Evolutionary conservation across 2,113 vertebrate species (phyloP), one percentile per base, ranked within the genome.

Genomic region (Nestor notabilis): DNA sequence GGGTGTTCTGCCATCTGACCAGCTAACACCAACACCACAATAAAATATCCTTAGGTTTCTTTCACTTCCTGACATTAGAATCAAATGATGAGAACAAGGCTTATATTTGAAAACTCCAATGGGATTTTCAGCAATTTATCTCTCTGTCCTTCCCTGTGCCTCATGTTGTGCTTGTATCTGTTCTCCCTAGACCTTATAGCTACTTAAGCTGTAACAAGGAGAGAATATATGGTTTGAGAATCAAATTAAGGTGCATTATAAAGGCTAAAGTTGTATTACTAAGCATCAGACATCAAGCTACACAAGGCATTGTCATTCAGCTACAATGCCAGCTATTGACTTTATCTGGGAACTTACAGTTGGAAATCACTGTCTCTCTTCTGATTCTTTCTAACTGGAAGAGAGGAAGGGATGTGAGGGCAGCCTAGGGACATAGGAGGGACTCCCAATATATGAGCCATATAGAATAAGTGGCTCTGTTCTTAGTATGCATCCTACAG

Each of bases 201-300:
- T 89, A 89, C 72, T 92, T 56, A 89, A 90, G n/a, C 65, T 92
- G 82, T 89, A 95, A 95, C 63, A 89, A 72, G 50, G 55, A 66
- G 39, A 91, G 66, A 93, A 89, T 78, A 85, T 25, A 97, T 65
- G 35, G 55, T 66, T 65, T 19, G 28, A 78, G 76, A 95, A 93
- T 89, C 70, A 93, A 94, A 92, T 94, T 70, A 91, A 2, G 4
- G 76, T 9, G 3, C 80, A 78, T 91, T 95, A 69, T 74, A 96
- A 95, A 97, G 95, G 92, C 97, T 94, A 96, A 90, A 86, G 77
- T 52, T 91, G 81, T 93, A 91, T 77, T 90, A 89, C 87, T 86
- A 90, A 96, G 70, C 85, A 89, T 88, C 60, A 63, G 27, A 17
- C 47, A 46, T 86, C 76, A 1, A 81, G 80, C 52, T 89, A 76